These are phyloP conservation scores for Erithacus rubecula DNA, from an alignment of 2,797 vertebrate genomes.

Conservation along the genomic window DNA sequence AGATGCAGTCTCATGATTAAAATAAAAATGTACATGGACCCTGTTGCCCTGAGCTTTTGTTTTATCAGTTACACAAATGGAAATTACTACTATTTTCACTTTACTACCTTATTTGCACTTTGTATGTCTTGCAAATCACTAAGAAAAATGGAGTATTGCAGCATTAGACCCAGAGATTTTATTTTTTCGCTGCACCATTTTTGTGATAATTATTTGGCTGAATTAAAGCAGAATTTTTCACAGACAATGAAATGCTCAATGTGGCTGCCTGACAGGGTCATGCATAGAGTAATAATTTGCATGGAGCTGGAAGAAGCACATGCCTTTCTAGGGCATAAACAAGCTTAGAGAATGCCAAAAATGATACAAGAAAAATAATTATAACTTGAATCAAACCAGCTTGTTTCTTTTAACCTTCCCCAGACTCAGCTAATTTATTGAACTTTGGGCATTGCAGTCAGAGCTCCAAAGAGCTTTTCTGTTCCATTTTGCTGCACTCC, in stretches of 20 bases:
- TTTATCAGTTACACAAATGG: not conserved
- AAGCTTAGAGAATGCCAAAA: slow-evolving; percentile 21
- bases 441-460: not conserved
- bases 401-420: slow-evolving; percentile 27
- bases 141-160: not conserved
- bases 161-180: not conserved
- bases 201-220: not conserved
- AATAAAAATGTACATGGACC: not conserved
- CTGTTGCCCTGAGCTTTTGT: not conserved
- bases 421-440: slow-evolving; percentile 12
- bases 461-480: not conserved
- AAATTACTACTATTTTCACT: not conserved
- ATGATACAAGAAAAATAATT: slow-evolving; percentile 40
- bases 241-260: not conserved
- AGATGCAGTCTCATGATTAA: not conserved
- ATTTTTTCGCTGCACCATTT: not conserved
- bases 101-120: not conserved
- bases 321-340: slow-evolving; percentile 1
- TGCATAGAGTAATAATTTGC: not conserved
- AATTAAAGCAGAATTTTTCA: not conserved
- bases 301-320: not conserved
- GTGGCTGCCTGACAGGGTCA: slow-evolving; percentile 42
- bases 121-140: not conserved
- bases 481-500: slow-evolving; percentile 12
- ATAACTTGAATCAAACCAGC: not conserved